Evolutionary conservation across 2,113 vertebrate genomes (phyloP), one percentile per base, ranked within the genome.

Genomic region (Motacilla alba): DNA sequence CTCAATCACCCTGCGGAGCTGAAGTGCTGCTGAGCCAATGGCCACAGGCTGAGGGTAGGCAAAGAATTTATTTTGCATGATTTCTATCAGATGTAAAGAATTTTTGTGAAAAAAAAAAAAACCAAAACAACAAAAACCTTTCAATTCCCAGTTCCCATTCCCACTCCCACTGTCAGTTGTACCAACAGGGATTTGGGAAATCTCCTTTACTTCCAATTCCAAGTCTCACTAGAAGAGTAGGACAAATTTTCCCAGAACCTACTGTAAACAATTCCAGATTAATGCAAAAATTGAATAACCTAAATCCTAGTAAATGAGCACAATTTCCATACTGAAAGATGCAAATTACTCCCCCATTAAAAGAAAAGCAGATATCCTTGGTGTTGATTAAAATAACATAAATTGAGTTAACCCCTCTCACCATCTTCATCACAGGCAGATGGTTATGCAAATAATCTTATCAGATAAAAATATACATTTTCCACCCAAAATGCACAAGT

Each of bases 1-100:
- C 83, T 98, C 97, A 79, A 99, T 94, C 68, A 99, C 94, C 80
- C 91, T 69, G 43, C 90, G 64, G n/a, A 99, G 95, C 41, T 98
- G 93, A 41, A 99, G 95, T 2, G 86, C 83, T 20, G 99, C 98
- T 47, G 97, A 97, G 60, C 99, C 99, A 27, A 99, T 4, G 12
- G 94, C 93, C 96, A 98, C 93, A 10, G 98, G 97, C 99, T 99
- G 93, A 80, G 95, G 76, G 46, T n/a, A 94, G n/a, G 75, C 44
- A 93, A 37, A 82, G 80, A 81, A 88, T 9, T 60, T 23, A 75
- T 78, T 74, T 20, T 64, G 24, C 13, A 43, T n/a, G 21, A 35
- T 62, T 85, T 70, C 67, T 44, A 35, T 11, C 33, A 44, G 37
- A 24, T 60, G 52, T 41, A 41, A 66, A 63, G 18, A 63, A 53